Percentiles rank a stretch among this genome's conserved stretches.
These are phyloP conservation scores for Centropus bengalensis DNA, from an alignment of 2,113 vertebrate genomes.

Conservation along the genomic window DNA sequence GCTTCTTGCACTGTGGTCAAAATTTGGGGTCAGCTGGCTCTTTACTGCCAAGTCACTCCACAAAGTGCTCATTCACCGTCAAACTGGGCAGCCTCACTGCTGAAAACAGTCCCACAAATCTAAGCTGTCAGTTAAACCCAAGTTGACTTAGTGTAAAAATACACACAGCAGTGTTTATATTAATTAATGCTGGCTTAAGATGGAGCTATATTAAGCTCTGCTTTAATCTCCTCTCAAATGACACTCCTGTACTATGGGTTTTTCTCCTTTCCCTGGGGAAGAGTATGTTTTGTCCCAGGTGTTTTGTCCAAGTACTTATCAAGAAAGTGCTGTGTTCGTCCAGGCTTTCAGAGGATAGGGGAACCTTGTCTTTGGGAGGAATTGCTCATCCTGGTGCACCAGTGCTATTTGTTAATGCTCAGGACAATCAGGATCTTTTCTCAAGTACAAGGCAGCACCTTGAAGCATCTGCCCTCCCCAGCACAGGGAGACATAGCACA, in stretches of 20 bases:
- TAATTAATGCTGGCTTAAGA: not conserved
- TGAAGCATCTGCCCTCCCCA: not conserved
- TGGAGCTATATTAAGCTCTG: not conserved
- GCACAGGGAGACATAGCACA: not conserved
- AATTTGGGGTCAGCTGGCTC: slow-evolving; percentile 6
- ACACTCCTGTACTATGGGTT: not conserved
- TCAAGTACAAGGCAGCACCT: not conserved
- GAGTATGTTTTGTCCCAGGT: not conserved
- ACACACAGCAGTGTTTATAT: not conserved
- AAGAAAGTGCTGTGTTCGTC: not conserved
- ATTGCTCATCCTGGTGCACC: not conserved
- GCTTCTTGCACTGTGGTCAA: not conserved
- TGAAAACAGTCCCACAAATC: not conserved
- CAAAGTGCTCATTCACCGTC: not conserved
- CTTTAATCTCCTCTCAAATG: not conserved
- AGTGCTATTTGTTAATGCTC: not conserved
- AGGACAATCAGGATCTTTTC: not conserved
- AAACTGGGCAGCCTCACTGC: not conserved
- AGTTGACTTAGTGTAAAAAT: not conserved
- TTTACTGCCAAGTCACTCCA: not conserved
- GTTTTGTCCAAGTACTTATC: not conserved
- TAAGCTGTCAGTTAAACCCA: not conserved
- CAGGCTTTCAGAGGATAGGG: not conserved
- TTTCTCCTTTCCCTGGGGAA: not conserved
- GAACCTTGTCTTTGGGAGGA: not conserved